Evolutionary conservation across 2,113 vertebrate genomes (phyloP).

Genomic region (Microcebus griseorufus): DNA sequence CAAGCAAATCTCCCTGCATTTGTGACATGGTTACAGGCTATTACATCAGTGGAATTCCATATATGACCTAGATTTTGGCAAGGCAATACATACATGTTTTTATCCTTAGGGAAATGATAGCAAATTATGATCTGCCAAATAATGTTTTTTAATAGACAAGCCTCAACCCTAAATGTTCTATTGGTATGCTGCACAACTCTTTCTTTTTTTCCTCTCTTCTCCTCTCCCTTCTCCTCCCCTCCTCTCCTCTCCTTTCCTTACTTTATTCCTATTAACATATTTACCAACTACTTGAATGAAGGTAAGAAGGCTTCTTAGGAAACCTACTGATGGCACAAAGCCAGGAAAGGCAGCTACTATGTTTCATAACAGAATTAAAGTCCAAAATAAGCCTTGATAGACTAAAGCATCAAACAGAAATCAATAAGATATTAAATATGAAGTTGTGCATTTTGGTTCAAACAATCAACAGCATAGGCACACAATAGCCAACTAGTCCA

Average conservation of each 20-base stretch:
- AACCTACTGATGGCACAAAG: not conserved
- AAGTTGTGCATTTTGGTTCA: constrained; percentile 11
- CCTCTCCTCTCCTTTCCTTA: too few relatives aligned
- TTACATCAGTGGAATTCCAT: not conserved
- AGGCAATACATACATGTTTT: not conserved
- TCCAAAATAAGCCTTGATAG: not conserved
- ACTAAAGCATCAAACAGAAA: not conserved
- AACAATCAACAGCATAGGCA: not conserved
- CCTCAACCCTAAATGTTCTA: not conserved
- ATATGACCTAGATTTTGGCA: not conserved
- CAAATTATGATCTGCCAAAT: not conserved
- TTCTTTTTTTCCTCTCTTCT: not conserved
- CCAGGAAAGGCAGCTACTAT: not conserved
- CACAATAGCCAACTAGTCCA: not conserved
- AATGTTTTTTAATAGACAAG: not conserved
- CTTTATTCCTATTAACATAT: not conserved
- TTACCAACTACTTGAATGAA: constrained; percentile 27
- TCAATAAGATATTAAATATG: not conserved
- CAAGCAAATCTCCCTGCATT: not conserved
- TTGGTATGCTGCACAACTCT: not conserved
- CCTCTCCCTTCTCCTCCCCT: too few relatives aligned
- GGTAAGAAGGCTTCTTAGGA: constrained; percentile 14
- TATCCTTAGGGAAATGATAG: not conserved
- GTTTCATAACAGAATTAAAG: not conserved
- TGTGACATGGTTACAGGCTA: not conserved